These are phyloP conservation scores for Haliclona indistincta DNA, from an alignment of 37 sponge, comb jelly and placozoan species.

Conservation along the genomic window DNA sequence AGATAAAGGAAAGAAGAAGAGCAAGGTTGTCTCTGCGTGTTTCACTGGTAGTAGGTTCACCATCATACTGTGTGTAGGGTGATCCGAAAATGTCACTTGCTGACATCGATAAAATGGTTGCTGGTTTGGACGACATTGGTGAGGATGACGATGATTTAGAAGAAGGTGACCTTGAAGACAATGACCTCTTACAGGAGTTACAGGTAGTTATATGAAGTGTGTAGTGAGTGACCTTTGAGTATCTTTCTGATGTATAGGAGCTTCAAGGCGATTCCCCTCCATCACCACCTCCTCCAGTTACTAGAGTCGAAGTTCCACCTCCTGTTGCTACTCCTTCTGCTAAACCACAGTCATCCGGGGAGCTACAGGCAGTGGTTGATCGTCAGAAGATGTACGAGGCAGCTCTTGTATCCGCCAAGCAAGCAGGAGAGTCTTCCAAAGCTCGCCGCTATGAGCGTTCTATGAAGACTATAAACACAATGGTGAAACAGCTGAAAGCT, in stretches of 20 bases:
- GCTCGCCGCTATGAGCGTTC: slow-evolving; percentile 24
- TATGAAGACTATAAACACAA: slow-evolving; percentile 18
- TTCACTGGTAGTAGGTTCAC: no score
- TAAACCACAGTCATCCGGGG: background rate
- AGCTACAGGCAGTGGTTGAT: background rate
- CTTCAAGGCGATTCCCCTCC: background rate
- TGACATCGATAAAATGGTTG: slow-evolving; percentile 49
- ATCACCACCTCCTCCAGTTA: background rate
- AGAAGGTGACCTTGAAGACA: slow-evolving; percentile 36
- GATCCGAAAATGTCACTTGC: slow-evolving; percentile 16
- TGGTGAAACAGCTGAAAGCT: slow-evolving; percentile 28
- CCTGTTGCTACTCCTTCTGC: background rate
- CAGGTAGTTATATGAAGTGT: slow-evolving; percentile 7
- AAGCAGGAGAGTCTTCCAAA: slow-evolving; percentile 27
- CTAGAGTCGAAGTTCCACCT: background rate
- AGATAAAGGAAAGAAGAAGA: slow-evolving; percentile 26
- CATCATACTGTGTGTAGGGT: no score
- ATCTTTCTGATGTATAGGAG: background rate
- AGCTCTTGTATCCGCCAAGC: slow-evolving; percentile 28
- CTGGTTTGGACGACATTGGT: slow-evolving; percentile 35
- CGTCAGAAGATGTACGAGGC: slow-evolving; percentile 32
- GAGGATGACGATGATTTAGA: slow-evolving; percentile 50
- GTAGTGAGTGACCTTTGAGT: background rate
- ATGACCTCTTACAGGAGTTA: slow-evolving; percentile 44
- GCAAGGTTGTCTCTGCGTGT: no score